Conservation (phyloP, 1,140 invertebrate genomes). For the Bombus polaris region DNA sequence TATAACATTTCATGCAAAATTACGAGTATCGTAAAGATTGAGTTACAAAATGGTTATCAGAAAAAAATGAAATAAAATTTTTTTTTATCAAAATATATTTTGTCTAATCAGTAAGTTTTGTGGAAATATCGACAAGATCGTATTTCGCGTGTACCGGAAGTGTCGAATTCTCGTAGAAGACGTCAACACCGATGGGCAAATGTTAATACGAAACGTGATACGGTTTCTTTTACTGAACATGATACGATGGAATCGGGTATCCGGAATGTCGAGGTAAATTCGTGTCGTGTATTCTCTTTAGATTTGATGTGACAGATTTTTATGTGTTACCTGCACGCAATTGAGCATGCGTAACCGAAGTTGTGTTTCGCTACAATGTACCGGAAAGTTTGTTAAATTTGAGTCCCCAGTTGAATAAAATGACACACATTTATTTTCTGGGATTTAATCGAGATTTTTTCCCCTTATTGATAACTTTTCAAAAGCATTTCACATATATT, state of each 20-base stretch:
- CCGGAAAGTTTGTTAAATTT: not conserved
- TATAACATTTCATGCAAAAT: not conserved
- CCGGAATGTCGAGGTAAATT: not conserved
- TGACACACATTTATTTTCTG: not conserved
- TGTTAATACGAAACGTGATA: constrained; percentile 25
- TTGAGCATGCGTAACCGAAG: not conserved
- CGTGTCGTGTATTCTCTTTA: not conserved
- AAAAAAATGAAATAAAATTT: too few species aligned
- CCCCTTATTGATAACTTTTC: not conserved
- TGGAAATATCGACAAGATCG: not conserved
- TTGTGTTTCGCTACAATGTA: not conserved
- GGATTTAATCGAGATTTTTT: not conserved
- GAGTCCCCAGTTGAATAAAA: not conserved
- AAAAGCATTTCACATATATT: too few species aligned
- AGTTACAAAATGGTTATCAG: too few species aligned
- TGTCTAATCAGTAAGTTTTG: not conserved
- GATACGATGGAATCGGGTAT: not conserved
- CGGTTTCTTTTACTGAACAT: constrained; percentile 6
- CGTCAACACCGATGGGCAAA: not conserved
- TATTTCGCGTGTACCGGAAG: not conserved
- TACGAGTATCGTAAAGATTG: too few species aligned
- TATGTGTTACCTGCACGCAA: not conserved
- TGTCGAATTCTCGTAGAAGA: not conserved
- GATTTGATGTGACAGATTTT: constrained; percentile 9
- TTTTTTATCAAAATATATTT: not conserved